A percentile compares a stretch with the other conserved stretches of the same genome.
These are phyloP conservation scores for Temnothorax ravouxi DNA, from an alignment of 2,888 invertebrate species.

Conservation along the genomic window DNA sequence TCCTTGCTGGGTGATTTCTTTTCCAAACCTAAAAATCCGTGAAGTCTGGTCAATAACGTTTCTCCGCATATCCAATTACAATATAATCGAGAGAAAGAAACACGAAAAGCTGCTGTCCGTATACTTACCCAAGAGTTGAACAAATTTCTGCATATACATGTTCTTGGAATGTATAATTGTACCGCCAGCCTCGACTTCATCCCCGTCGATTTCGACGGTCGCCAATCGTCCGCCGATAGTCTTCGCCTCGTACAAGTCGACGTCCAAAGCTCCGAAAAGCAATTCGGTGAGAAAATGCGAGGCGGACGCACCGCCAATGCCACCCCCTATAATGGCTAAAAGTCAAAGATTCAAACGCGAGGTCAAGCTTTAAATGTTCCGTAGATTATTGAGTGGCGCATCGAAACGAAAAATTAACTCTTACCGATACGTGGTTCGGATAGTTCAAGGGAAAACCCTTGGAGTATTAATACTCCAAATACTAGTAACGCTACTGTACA, in stretches of 20 bases:
- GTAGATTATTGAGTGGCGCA: not conserved
- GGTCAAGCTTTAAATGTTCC: no score
- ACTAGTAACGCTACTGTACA: not conserved
- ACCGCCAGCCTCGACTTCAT: conserved; percentile 89
- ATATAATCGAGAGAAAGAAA: not conserved
- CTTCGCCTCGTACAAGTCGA: conserved; percentile 88
- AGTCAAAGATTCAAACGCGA: conserved; percentile 31
- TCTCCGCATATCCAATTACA: not conserved
- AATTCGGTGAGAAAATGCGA: conserved; percentile 88
- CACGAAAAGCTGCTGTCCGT: not conserved
- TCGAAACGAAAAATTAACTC: conserved; percentile 6
- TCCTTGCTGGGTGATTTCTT: conserved; percentile 70
- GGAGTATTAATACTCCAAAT: not conserved
- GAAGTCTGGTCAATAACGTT: conserved; percentile 9
- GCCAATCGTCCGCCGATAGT: conserved; percentile 88
- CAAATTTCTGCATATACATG: conserved; percentile 88
- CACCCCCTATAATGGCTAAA: conserved; percentile 89
- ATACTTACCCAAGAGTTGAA: conserved; percentile 86
- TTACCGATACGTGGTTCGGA: conserved; percentile 75
- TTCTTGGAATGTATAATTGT: conserved; percentile 88
- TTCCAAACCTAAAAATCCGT: conserved; percentile 81
- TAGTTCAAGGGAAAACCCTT: conserved; percentile 30
- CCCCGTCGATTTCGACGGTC: conserved; percentile 86
- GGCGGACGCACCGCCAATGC: conserved; percentile 89
- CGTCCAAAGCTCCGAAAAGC: conserved; percentile 83